Evolutionary conservation across 1,140 invertebrate species (phyloP).

Genomic region (Drosophila carrolli): DNA sequence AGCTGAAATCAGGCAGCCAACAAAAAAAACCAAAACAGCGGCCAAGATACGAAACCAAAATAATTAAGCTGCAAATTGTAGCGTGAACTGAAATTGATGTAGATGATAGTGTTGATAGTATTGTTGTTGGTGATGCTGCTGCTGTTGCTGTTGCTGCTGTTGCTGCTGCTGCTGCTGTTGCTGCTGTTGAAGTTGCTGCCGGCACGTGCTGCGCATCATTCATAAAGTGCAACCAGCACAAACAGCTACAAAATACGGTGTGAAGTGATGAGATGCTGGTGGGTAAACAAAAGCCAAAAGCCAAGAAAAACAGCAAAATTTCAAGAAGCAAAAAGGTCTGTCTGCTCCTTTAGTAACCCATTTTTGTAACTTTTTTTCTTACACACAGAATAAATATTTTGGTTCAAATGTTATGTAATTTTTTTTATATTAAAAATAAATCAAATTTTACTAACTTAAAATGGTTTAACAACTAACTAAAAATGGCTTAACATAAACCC

Average conservation of each 20-base stretch:
- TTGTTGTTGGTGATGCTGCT: too few relatives aligned
- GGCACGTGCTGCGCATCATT: constrained; percentile 71
- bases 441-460: too few relatives aligned
- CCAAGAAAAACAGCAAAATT: constrained; percentile 11
- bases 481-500: too few relatives aligned
- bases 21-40: constrained; percentile 10
- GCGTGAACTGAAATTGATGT: constrained; percentile 50
- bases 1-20: constrained; percentile 39
- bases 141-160: constrained; percentile 3
- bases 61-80: constrained; percentile 73
- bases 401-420: too few relatives aligned
- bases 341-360: not conserved
- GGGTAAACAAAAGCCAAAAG: constrained; percentile 42
- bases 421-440: too few relatives aligned
- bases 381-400: not conserved
- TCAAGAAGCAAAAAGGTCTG: constrained; percentile 3
- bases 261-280: constrained; percentile 54
- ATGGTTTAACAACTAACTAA: too few relatives aligned
- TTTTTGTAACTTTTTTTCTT: not conserved
- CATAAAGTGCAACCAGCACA: constrained; percentile 59
- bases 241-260: constrained; percentile 7
- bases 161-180: constrained; percentile 9
- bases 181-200: constrained; percentile 30
- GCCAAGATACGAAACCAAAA: constrained; percentile 30
- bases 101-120: not conserved